Base-by-base conservation (phyloP, 2,113 vertebrate genomes). In the Meles meles region DNA sequence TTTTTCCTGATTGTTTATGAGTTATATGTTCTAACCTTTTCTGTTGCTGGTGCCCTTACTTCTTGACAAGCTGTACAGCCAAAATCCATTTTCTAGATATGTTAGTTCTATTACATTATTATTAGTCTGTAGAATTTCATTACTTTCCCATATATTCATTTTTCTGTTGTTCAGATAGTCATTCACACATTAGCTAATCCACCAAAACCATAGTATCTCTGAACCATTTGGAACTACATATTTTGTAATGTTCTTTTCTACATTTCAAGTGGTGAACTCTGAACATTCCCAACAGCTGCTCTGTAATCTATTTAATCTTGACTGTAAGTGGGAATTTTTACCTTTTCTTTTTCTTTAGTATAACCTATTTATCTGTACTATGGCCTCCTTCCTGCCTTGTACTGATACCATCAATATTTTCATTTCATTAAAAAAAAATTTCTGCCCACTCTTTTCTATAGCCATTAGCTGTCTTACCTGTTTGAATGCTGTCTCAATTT, bases 401-500 rank as follows among this genome's bases (percentile, higher is more conserved):
- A 71, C 31, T 47, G 77, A 7, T 77, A 95, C 85, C 55, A 86
- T 13, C 7, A 17, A 39, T 76, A 94, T 93, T 97, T 95, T 92
- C 82, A 94, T 85, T 55, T 83, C 13, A 5, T 27, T 34, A 67
- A 87, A 23, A n/a, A n/a, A 31, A 15, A 65, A 82, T 69, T 65
- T 81, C 57, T 93, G 57, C 90, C 92, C 57, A 14, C 63, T 89
- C 37, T 67, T 86, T 90, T 94, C 80, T 42, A 69, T 3, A 96
- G 80, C 65, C 90, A 85, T 77, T 93, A 97, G 74, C 42, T 92
- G 31, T 79, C 89, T 88, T 27, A 23, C 57, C n/a, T 95, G 84
- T 81, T 14, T 61, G 69, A 97, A 91, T 27, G 89, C 61, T 59
- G 1, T 52, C 86, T 71, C 90, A 80, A 55, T 81, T 90, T 92